Percentiles rank a stretch among this genome's conserved stretches.
phyloP scores from a whole-genome alignment of 2,797 vertebrate genomes.

The Kryptopterus vitreolus region DNA sequence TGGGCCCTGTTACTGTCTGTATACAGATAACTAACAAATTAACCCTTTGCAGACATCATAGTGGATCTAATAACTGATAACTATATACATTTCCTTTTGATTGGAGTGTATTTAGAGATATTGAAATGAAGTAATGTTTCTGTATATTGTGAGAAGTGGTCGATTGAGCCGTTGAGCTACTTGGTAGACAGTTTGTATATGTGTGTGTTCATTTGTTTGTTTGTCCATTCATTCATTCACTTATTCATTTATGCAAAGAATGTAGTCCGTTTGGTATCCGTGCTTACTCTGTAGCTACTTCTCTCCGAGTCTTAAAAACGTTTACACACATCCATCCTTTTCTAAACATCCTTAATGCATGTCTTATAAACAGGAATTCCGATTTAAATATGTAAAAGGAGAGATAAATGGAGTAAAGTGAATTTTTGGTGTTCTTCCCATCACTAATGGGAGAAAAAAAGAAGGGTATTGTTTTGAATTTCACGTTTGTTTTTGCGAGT shows the following conservation, averaged over 20 bases:
- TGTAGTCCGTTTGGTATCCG: background rate
- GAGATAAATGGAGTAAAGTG: conserved; percentile 30
- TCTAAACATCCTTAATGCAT: conserved; percentile 20
- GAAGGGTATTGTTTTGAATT: conserved; percentile 15
- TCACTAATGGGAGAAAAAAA: conserved; percentile 14
- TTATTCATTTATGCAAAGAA: background rate
- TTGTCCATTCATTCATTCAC: background rate
- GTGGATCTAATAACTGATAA: background rate
- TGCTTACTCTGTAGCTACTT: background rate
- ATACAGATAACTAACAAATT: background rate
- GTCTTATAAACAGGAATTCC: conserved; percentile 36
- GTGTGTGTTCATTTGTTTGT: background rate
- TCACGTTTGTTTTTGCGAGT: conserved; percentile 2
- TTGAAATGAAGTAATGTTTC: background rate
- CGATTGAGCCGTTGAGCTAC: background rate
- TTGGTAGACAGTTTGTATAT: background rate
- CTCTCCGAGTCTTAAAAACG: conserved; percentile 6
- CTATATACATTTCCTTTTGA: background rate
- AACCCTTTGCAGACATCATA: background rate
- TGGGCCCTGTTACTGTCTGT: conserved; percentile 6
- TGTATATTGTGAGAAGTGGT: background rate
- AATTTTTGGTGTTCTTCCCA: conserved; percentile 32
- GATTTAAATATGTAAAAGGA: conserved; percentile 40
- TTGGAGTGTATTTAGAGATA: background rate
- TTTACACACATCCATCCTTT: conserved; percentile 20